Evolutionary conservation across 1,140 invertebrate species (phyloP).

Genomic region (Drosophila pseudoananassae): DNA sequence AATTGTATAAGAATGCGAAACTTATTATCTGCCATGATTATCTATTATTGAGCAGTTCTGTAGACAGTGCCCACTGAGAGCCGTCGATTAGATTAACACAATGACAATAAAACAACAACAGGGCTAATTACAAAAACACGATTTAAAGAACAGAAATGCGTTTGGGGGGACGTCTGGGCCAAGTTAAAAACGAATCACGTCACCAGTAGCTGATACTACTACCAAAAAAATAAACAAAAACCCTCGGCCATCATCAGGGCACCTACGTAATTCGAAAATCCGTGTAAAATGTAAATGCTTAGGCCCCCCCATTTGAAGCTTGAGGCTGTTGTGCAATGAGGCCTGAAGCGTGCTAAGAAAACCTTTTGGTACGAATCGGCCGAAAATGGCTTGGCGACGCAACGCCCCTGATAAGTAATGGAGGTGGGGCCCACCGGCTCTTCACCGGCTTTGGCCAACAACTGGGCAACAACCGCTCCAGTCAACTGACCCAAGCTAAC

Average conservation of each 20-base stretch:
- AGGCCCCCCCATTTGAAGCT: conserved; percentile 24
- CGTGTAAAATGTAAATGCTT: conserved; percentile 57
- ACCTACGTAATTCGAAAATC: conserved; percentile 35
- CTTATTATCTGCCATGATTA: conserved; percentile 50
- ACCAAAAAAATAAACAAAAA: background rate
- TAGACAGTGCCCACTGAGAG: conserved; percentile 26
- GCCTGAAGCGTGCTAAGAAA: conserved; percentile 30
- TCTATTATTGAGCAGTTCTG: conserved; percentile 26
- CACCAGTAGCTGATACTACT: conserved; percentile 21
- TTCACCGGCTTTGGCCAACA: background rate
- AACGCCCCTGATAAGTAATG: conserved; percentile 32
- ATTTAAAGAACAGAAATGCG: conserved; percentile 14
- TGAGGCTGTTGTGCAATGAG: conserved; percentile 40
- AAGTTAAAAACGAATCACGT: conserved; percentile 28
- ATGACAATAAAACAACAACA: conserved; percentile 24
- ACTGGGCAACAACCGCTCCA: conserved; percentile 10
- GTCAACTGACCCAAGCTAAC: conserved; percentile 48
- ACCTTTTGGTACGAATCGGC: conserved; percentile 25
- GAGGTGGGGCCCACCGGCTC: conserved; percentile 3
- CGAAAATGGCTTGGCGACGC: conserved; percentile 32
- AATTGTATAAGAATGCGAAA: conserved; percentile 49
- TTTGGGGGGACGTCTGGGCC: conserved; percentile 5
- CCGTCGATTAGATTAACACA: conserved; percentile 51
- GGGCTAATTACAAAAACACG: conserved; percentile 24
- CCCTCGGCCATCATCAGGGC: background rate